phyloP scores from a whole-genome alignment of 2,797 vertebrate species.

The Valencia hispanica region DNA sequence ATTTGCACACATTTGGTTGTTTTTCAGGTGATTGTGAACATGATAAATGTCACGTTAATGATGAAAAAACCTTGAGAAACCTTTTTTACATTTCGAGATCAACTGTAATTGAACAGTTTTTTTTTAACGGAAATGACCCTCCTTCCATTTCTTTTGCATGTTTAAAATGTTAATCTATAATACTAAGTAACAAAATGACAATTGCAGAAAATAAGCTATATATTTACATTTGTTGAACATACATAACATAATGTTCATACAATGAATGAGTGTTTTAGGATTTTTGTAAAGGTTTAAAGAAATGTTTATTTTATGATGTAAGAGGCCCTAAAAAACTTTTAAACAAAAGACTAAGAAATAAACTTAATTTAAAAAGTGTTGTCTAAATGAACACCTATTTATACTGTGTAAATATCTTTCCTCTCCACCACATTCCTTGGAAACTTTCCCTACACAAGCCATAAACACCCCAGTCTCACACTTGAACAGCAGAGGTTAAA shows the following conservation, averaged over 20 bases:
- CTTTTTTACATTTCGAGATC: not conserved
- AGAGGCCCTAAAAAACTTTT: not conserved
- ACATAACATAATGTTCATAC: not conserved
- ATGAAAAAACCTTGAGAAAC: not conserved
- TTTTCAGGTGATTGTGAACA: too few relatives aligned
- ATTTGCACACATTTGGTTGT: not conserved
- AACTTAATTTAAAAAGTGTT: not conserved
- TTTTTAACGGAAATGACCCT: not conserved
- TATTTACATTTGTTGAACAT: not conserved
- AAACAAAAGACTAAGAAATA: not conserved
- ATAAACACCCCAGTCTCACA: slow-evolving; percentile 77
- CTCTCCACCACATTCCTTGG: slow-evolving; percentile 40
- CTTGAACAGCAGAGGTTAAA: slow-evolving; percentile 83
- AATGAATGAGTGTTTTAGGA: not conserved
- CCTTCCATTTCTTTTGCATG: not conserved
- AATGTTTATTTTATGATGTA: not conserved
- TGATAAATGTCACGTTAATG: not conserved
- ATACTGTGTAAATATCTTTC: not conserved
- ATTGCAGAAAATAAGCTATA: not conserved
- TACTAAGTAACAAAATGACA: not conserved
- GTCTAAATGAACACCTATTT: not conserved
- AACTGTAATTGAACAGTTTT: not conserved
- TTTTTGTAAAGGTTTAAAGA: not conserved
- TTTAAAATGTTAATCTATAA: not conserved
- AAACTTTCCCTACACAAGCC: slow-evolving; percentile 64